A percentile compares a stretch with the other conserved stretches of the same genome.
phyloP scores from a whole-genome alignment of 1,140 invertebrate genomes.

The Pseudomyrmex flavicornis region DNA sequence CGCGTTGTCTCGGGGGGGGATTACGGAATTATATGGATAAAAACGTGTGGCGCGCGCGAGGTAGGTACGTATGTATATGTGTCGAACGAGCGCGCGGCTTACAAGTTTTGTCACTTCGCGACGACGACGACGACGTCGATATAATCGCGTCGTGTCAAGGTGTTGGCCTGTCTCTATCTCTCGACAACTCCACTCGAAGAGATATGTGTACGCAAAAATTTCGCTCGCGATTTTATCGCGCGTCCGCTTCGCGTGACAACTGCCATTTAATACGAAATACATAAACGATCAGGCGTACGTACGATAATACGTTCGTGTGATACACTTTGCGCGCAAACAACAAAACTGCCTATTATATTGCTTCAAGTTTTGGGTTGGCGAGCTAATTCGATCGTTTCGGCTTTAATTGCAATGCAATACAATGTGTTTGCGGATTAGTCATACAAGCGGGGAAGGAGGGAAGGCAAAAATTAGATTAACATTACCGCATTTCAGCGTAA shows the following conservation, averaged over 20 bases:
- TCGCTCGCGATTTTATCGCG: neutral
- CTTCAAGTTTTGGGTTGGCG: neutral
- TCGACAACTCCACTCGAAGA: no score
- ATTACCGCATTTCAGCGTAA: neutral
- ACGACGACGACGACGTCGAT: neutral
- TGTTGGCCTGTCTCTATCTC: no score
- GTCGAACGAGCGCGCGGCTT: neutral
- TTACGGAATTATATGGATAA: conserved; percentile 41
- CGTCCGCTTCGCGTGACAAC: neutral
- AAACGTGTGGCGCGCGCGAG: conserved; percentile 8
- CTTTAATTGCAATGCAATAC: neutral
- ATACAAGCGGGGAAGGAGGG: neutral
- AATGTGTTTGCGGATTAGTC: conserved; percentile 39
- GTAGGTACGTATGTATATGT: no score
- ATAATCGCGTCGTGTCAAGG: conserved; percentile 1
- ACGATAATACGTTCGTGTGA: neutral
- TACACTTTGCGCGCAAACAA: neutral
- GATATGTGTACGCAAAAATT: conserved; percentile 16
- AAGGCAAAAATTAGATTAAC: conserved; percentile 44
- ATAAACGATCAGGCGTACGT: neutral
- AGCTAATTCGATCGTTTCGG: no score
- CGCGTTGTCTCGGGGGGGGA: neutral
- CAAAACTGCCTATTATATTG: neutral
- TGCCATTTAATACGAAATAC: neutral
- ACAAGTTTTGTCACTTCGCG: conserved; percentile 30